These are phyloP conservation scores for Callionymus lyra DNA, from an alignment of 2,113 vertebrate genomes.

Conservation along the genomic window DNA sequence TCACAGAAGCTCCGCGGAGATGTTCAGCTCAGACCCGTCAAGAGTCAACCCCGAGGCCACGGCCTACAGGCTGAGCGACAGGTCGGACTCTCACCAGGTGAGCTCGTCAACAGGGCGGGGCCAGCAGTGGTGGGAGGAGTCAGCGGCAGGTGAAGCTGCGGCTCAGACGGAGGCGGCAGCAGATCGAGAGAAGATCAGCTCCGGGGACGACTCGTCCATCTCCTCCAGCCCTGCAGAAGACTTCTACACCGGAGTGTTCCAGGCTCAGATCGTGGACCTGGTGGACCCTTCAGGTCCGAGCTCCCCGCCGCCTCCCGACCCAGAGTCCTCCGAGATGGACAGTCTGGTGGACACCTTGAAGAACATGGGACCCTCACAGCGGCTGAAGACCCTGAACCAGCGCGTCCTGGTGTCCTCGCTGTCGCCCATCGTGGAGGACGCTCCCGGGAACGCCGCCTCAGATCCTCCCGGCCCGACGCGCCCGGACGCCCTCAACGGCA, in stretches of 20 bases:
- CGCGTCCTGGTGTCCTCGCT: constrained; percentile 55
- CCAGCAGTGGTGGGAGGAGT: constrained; percentile 45
- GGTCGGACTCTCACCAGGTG: constrained; percentile 24
- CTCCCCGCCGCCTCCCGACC: constrained; percentile 49
- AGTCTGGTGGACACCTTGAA: constrained; percentile 78
- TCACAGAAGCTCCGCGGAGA: not conserved
- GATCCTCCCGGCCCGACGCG: not conserved
- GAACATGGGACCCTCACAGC: constrained; percentile 75
- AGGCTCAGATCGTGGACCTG: constrained; percentile 59
- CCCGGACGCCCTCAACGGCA: constrained; percentile 6
- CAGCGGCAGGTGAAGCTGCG: constrained; percentile 27
- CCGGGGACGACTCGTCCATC: constrained; percentile 15
- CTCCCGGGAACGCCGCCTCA: not conserved
- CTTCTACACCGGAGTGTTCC: constrained; percentile 46
- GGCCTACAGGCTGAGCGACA: constrained; percentile 23
- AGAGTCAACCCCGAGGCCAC: constrained; percentile 3
- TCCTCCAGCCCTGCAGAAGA: constrained; percentile 5
- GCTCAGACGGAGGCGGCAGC: constrained; percentile 9
- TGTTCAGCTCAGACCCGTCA: not conserved
- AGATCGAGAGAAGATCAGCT: constrained; percentile 23
- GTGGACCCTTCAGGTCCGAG: constrained; percentile 28
- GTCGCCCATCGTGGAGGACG: constrained; percentile 77
- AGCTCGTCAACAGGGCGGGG: constrained; percentile 19
- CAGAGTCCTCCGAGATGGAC: constrained; percentile 74
- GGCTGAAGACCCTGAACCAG: constrained; percentile 31